A percentile compares a stretch with the other conserved stretches of the same genome.
Conservation (phyloP, 2,888 invertebrate species). For the Folsomia candida region DNA sequence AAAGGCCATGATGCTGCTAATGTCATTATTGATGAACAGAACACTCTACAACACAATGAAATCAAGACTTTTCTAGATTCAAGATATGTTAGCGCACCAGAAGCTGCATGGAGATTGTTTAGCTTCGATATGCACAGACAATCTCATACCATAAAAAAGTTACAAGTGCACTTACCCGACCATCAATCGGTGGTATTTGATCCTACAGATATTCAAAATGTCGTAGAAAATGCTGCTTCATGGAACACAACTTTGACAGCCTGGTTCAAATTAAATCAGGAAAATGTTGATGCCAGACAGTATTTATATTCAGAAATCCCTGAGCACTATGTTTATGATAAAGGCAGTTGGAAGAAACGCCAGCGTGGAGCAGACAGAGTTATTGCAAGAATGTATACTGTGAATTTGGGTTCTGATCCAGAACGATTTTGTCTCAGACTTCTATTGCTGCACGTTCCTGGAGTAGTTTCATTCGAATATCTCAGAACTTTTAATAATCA, state of each 20-base stretch:
- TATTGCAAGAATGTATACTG: slow-evolving; percentile 5
- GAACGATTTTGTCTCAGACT: slow-evolving; percentile 50
- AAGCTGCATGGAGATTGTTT: slow-evolving; percentile 52
- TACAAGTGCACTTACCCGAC: slow-evolving; percentile 53
- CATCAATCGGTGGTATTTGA: slow-evolving; percentile 42
- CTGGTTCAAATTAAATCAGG: slow-evolving; percentile 49
- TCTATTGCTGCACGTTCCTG: slow-evolving; percentile 48
- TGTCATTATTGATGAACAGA: too few species aligned
- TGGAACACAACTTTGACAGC: slow-evolving; percentile 44
- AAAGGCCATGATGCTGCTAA: too few species aligned
- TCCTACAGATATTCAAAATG: slow-evolving; percentile 34
- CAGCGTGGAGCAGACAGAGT: neutral
- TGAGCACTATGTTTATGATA: neutral
- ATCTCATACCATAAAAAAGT: slow-evolving; percentile 51
- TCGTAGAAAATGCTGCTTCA: slow-evolving; percentile 26
- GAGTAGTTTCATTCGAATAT: slow-evolving; percentile 50
- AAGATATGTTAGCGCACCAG: slow-evolving; percentile 51
- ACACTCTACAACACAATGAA: slow-evolving; percentile 51
- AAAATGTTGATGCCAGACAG: slow-evolving; percentile 27
- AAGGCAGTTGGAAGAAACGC: neutral
- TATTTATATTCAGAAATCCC: slow-evolving; percentile 47
- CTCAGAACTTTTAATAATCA: slow-evolving; percentile 26
- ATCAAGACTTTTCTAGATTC: slow-evolving; percentile 51
- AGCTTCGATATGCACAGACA: slow-evolving; percentile 51
- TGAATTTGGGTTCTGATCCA: slow-evolving; percentile 31